Percentiles rank a stretch among this genome's conserved stretches.
Evolutionary conservation across 92 coral and sea anemone genomes (phyloP).

Genomic region (Zoanthus sociatus): DNA sequence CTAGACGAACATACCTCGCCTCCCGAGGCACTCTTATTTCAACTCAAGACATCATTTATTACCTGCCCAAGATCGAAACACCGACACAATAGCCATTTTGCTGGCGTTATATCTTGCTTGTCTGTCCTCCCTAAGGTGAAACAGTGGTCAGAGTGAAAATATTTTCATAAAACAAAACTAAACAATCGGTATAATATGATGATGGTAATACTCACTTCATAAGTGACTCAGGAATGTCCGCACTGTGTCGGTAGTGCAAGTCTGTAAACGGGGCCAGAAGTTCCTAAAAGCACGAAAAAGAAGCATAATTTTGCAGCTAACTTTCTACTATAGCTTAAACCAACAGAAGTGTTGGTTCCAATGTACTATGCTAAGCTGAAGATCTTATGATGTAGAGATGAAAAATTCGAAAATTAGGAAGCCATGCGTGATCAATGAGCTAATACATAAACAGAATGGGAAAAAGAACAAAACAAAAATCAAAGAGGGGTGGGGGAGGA

Average conservation of each 20-base stretch:
- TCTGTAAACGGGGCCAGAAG: constrained; percentile 97
- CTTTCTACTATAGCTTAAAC: no score
- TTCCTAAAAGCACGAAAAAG: constrained; percentile 57
- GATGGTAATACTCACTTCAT: constrained; percentile 66
- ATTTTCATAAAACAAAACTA: neutral
- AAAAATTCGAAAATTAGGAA: no score
- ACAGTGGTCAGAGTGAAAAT: neutral
- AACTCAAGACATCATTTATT: neutral
- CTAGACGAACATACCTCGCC: no score
- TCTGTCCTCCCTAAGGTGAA: constrained; percentile 80
- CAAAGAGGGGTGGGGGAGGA: no score
- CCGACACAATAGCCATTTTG: constrained; percentile 90
- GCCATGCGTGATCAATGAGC: no score
- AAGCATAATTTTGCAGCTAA: neutral
- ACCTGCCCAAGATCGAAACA: constrained; percentile 96
- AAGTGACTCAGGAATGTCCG: constrained; percentile 88
- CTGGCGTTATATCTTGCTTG: constrained; percentile 82
- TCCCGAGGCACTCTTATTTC: no score
- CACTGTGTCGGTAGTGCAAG: constrained; percentile 93
- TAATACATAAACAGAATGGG: no score
- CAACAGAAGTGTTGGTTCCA: no score
- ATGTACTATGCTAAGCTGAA: no score
- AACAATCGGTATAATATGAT: neutral
- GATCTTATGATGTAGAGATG: no score
- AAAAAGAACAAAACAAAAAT: no score